These are phyloP conservation scores for Drosophila teissieri DNA, from an alignment of 1,140 invertebrate species.

Conservation along the genomic window DNA sequence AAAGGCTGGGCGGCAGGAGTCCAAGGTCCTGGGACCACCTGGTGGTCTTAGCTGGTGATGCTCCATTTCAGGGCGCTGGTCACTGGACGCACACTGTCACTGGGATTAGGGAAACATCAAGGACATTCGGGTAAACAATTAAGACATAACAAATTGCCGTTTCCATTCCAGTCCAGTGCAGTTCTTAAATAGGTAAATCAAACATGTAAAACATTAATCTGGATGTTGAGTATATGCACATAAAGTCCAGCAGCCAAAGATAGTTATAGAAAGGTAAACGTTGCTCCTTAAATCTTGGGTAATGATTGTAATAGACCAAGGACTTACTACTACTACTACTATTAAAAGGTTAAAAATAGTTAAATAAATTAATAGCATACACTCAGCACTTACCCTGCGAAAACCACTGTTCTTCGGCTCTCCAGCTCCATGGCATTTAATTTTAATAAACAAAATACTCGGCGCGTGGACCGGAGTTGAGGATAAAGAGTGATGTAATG, in stretches of 20 bases:
- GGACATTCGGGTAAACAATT: background rate
- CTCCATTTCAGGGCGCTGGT: slow-evolving; percentile 10
- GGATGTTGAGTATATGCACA: too few relatives aligned
- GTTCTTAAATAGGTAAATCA: too few relatives aligned
- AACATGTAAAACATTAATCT: background rate
- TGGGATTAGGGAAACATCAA: background rate
- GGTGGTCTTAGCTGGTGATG: slow-evolving; percentile 47
- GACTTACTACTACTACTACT: too few relatives aligned
- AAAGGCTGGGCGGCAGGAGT: slow-evolving; percentile 20
- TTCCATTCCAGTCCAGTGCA: background rate
- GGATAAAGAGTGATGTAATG: background rate
- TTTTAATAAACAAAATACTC: slow-evolving; percentile 81
- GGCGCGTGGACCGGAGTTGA: slow-evolving; percentile 39
- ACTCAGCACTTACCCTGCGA: too few relatives aligned
- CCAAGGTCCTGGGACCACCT: slow-evolving; percentile 37
- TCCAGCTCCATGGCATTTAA: slow-evolving; percentile 63
- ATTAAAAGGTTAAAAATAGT: too few relatives aligned
- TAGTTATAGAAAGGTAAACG: too few relatives aligned
- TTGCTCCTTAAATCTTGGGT: too few relatives aligned
- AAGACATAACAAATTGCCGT: background rate
- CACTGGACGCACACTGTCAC: slow-evolving; percentile 7
- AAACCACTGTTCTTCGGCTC: slow-evolving; percentile 36
- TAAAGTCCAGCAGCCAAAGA: too few relatives aligned
- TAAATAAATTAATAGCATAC: too few relatives aligned
- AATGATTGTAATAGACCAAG: too few relatives aligned